Evolutionary conservation across 1,140 invertebrate genomes (phyloP), one percentile per base, ranked within the genome.

Genomic region (Mycetomoellerius zeteki): DNA sequence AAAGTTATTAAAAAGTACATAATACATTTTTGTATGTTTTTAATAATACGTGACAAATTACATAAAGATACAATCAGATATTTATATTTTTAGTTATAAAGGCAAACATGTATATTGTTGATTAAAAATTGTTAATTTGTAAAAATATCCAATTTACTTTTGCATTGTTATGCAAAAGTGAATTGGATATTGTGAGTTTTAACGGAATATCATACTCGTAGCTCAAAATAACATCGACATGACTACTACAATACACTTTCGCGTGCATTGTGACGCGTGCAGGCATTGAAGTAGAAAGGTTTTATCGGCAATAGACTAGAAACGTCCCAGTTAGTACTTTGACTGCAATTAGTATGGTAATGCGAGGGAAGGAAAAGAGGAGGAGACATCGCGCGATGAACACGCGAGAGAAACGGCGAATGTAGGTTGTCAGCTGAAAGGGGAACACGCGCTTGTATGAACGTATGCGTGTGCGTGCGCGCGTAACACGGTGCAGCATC

Each of bases 291-390:
- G 80, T 33, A 19, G 24, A 60, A 73, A 90, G 58, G 75, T 90
- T 90, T 90, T 80, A 72, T 88, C 86, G 80, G 24, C 81, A 80
- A 85, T 88, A 72, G 67, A 90, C 86, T 75, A 50, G 86, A 81
- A 72, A 78, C 30, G 33, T 73, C 43, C 56, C 72, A 86, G 81
- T 82, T 86, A 80, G 71, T 89, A 89, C 80, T 90, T 90, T 88
- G 88, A 87, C 87, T 85, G 86, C 81, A 90, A 90, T 90, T 90
- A 90, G 89, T 90, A 90, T 90, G 88, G 69, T 90, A 90, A 90
- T 90, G 64, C 73, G 85, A 30, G 37, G 58, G 12, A 71, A 19
- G 58, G 24, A 27, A 77, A 60, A 56, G 37, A n/a, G n/a, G n/a
- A n/a, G n/a, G n/a, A 50, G 33, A 50, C 3, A 5, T n/a, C 64